Evolutionary conservation across 1,140 invertebrate species (phyloP).

Genomic region (Dryas iulia): DNA sequence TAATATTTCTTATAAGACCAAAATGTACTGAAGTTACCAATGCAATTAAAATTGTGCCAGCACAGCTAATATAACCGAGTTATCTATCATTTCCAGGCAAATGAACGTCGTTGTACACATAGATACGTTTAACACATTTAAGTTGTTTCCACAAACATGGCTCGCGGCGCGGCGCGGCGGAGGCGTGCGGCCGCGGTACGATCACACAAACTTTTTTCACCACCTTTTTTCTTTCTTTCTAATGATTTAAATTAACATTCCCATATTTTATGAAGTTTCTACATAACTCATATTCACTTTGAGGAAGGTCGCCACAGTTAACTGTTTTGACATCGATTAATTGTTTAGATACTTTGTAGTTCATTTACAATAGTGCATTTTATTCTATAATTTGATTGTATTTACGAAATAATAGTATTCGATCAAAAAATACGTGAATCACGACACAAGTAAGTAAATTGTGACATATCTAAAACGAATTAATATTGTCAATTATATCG

Average conservation of each 20-base stretch:
- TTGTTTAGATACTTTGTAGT: slow-evolving; percentile 8
- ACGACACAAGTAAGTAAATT: neutral
- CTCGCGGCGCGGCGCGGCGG: slow-evolving; percentile 29
- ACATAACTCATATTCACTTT: slow-evolving; percentile 38
- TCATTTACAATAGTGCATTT: neutral
- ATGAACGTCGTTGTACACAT: slow-evolving; percentile 20
- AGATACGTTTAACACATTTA: slow-evolving; percentile 67
- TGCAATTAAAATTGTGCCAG: no score
- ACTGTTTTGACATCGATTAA: slow-evolving; percentile 43
- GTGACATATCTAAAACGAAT: no score
- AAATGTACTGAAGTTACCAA: no score
- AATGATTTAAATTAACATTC: slow-evolving; percentile 75
- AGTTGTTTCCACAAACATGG: slow-evolving; percentile 72
- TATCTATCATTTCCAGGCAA: slow-evolving; percentile 39
- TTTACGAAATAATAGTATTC: no score
- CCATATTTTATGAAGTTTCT: slow-evolving; percentile 68
- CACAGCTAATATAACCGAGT: neutral
- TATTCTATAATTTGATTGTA: neutral
- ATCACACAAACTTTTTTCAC: slow-evolving; percentile 67
- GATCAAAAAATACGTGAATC: neutral
- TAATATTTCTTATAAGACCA: no score
- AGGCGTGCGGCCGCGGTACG: slow-evolving; percentile 37
- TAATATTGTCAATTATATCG: no score
- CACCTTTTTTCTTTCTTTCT: slow-evolving; percentile 62
- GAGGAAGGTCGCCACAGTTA: slow-evolving; percentile 32